Conservation (phyloP, 1,140 invertebrate genomes). For the Drosophila ficusphila region DNA sequence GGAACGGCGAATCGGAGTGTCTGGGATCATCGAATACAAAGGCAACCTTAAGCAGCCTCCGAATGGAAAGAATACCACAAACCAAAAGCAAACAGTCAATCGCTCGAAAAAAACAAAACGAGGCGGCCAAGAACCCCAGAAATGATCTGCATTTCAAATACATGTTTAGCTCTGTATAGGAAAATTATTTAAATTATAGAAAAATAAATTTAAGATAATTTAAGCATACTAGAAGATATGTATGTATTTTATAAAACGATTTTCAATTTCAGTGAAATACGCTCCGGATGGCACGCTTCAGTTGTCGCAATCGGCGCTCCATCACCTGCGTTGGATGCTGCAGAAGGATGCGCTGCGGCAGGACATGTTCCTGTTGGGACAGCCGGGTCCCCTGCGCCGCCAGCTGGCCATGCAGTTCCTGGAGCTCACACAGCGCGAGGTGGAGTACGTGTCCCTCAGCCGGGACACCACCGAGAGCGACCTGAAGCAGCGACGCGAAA, state of each 20-base stretch:
- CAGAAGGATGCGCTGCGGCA: constrained; percentile 96
- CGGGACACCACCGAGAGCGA: constrained; percentile 98
- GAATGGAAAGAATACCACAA: constrained; percentile 79
- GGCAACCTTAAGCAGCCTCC: constrained; percentile 91
- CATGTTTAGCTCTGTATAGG: too few species aligned
- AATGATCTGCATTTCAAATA: too few species aligned
- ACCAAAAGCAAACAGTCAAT: too few species aligned
- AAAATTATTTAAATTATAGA: not conserved
- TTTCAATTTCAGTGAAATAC: constrained; percentile 86
- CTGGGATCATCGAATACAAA: constrained; percentile 91
- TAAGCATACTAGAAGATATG: too few species aligned
- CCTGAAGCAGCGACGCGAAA: constrained; percentile 97
- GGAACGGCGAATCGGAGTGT: constrained; percentile 95
- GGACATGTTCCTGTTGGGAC: constrained; percentile 97
- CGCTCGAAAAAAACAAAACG: too few species aligned
- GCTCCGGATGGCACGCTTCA: constrained; percentile 84
- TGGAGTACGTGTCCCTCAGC: constrained; percentile 97
- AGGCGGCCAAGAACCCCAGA: too few species aligned
- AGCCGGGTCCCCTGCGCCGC: constrained; percentile 90
- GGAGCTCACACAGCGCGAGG: constrained; percentile 94
- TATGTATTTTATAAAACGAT: too few species aligned
- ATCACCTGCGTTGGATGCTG: constrained; percentile 96
- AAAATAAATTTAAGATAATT: too few species aligned
- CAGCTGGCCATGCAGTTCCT: constrained; percentile 94
- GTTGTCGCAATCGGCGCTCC: constrained; percentile 90